Percentiles rank a stretch among this genome's conserved stretches.
Evolutionary conservation across 2,888 invertebrate genomes (phyloP).

Genomic region (Dastarcus helophoroides): DNA sequence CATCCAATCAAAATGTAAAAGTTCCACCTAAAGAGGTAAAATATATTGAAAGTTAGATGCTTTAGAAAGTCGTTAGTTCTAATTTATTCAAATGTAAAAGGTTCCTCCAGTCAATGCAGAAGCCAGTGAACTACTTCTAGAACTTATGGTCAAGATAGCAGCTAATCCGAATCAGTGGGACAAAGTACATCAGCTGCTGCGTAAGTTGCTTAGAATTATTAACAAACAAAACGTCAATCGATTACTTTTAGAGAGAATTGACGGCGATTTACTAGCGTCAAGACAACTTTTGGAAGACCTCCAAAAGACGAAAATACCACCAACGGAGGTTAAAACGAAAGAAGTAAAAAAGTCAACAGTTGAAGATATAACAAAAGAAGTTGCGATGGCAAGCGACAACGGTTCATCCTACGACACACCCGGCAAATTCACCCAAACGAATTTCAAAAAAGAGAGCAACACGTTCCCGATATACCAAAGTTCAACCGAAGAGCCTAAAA

Average conservation of each 20-base stretch:
- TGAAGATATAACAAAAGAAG: slow-evolving; percentile 9
- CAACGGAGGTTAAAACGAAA: slow-evolving; percentile 10
- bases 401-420: slow-evolving; percentile 9
- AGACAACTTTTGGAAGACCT: slow-evolving; percentile 25
- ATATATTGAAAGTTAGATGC: no score
- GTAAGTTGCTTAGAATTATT: slow-evolving; percentile 23
- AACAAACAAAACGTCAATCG: background rate
- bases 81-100: no score
- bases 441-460: slow-evolving; percentile 9
- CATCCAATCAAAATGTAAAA: no score
- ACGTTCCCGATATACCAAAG: slow-evolving; percentile 5
- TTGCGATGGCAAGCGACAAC: slow-evolving; percentile 12
- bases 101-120: no score
- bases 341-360: slow-evolving; percentile 8
- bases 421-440: slow-evolving; percentile 6
- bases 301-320: slow-evolving; percentile 9
- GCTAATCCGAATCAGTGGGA: slow-evolving; percentile 35
- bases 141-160: slow-evolving; percentile 34
- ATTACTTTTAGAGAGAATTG: slow-evolving; percentile 28
- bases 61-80: no score
- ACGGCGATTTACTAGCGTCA: slow-evolving; percentile 27
- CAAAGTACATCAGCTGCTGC: slow-evolving; percentile 32
- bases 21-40: no score
- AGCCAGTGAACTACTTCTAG: slow-evolving; percentile 32
- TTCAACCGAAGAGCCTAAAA: slow-evolving; percentile 2